Evolutionary conservation across 2,888 invertebrate species (phyloP).

Genomic region (Tiphia femorata): DNA sequence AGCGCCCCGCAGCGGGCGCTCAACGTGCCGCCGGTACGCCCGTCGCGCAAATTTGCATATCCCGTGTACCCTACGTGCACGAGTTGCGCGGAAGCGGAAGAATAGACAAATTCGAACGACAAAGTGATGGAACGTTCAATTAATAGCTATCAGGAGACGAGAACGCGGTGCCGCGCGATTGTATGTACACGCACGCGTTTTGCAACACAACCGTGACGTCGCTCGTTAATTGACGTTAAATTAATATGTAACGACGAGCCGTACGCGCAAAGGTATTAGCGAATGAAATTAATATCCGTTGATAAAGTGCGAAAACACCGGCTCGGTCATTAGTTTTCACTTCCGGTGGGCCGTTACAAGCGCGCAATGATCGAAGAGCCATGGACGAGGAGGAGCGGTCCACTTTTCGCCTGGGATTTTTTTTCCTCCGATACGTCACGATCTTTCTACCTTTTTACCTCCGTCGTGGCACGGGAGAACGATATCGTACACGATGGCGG

Average conservation of each 20-base stretch:
- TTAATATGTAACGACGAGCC: neutral
- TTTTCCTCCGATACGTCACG: neutral
- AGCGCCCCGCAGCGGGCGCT: conserved; percentile 2
- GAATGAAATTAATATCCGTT: neutral
- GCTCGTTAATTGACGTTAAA: neutral
- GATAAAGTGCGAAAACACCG: neutral
- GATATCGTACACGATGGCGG: no score
- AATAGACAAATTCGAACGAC: conserved; percentile 24
- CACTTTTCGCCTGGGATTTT: no score
- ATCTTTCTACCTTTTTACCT: neutral
- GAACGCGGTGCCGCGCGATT: no score
- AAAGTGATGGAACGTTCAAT: conserved; percentile 21
- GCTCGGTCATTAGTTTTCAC: no score
- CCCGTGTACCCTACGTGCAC: conserved; percentile 3
- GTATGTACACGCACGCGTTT: neutral
- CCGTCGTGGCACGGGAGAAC: no score
- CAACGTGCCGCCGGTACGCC: conserved; percentile 12
- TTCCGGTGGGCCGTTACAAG: no score
- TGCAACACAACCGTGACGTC: neutral
- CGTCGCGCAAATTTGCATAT: conserved; percentile 11
- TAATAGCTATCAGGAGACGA: conserved; percentile 11
- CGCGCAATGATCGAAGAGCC: no score
- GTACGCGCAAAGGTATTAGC: neutral
- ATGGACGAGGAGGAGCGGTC: no score
- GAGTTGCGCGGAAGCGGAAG: no score